Evolutionary conservation across 2,113 vertebrate species (phyloP), one percentile per base, ranked within the genome.

Genomic region (Heterotilapia buettikoferi): DNA sequence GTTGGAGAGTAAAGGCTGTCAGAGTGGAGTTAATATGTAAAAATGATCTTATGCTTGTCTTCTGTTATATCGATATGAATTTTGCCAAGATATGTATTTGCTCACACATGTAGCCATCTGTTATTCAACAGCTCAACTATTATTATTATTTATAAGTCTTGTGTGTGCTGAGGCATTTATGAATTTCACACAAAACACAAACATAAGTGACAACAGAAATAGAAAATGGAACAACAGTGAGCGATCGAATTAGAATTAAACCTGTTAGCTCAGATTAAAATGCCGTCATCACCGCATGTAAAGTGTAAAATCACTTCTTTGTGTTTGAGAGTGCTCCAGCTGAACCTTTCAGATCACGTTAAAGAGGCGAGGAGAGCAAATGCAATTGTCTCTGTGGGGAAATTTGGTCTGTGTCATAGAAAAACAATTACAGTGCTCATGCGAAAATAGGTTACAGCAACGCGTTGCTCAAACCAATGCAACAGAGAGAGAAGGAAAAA

Each of bases 1-100:
- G 61, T 84, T 92, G 83, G 92, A 90, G 90, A 91, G 53, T 66
- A 57, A 79, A 59, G 29, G 71, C 84, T 84, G 85, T 90, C 89
- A 86, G 84, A 29, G 18, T 36, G 47, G 78, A 88, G 85, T 29
- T 87, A 90, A 90, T 90, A 85, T 86, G 66, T 87, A 84, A 89
- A 93, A 90, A 93, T 90, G 52, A 85, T 86, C 80, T 50, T 80
- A 83, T 82, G 81, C 53, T 85, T 33, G 56, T 29, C 4, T 3
- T 61, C 59, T 88, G 40, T 86, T 76, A 80, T 9, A 88, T 89
- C 24, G 47, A 53, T 66, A 12, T 50, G 7, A 29, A 9, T 85
- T 54, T 36, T 68, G 10, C 6, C 73, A 7, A 13, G 10, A n/a
- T 31, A 6, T 33, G 7, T 52, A 52, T 78, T 33, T 63, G 18